These are phyloP conservation scores for Carassius gibelio DNA, from an alignment of 2,113 vertebrate genomes.

Conservation along the genomic window DNA sequence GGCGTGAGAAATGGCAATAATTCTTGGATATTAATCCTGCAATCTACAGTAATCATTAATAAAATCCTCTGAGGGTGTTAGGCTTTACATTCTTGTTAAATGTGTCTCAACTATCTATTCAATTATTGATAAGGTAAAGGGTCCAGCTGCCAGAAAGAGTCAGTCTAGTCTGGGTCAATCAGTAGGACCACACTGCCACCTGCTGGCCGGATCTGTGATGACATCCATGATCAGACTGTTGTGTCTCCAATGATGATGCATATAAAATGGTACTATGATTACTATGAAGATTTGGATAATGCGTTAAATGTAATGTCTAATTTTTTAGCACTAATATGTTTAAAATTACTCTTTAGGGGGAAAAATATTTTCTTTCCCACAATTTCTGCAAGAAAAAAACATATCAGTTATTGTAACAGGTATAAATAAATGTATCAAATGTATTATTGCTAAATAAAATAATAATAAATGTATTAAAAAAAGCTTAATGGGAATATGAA, in stretches of 20 bases:
- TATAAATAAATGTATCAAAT: too few relatives aligned
- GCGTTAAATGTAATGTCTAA: background rate
- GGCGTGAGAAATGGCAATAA: background rate
- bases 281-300: background rate
- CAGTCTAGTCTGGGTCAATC: background rate
- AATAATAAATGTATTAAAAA: too few relatives aligned
- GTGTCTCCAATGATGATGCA: background rate
- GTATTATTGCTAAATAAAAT: too few relatives aligned
- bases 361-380: too few relatives aligned
- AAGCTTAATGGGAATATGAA: too few relatives aligned
- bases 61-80: background rate
- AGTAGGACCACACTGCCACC: constrained; percentile 25
- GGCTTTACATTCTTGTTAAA: background rate
- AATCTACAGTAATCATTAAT: constrained; percentile 1
- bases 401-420: too few relatives aligned
- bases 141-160: background rate
- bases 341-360: too few relatives aligned
- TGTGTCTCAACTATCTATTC: constrained; percentile 2
- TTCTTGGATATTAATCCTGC: background rate
- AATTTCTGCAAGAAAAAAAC: too few relatives aligned
- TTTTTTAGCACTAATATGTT: background rate
- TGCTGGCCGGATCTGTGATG: background rate
- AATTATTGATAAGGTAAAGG: constrained; percentile 11
- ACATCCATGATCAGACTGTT: background rate
- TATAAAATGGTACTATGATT: background rate